These are phyloP conservation scores for Ooceraea biroi DNA, from an alignment of 1,140 invertebrate genomes.

Conservation along the genomic window DNA sequence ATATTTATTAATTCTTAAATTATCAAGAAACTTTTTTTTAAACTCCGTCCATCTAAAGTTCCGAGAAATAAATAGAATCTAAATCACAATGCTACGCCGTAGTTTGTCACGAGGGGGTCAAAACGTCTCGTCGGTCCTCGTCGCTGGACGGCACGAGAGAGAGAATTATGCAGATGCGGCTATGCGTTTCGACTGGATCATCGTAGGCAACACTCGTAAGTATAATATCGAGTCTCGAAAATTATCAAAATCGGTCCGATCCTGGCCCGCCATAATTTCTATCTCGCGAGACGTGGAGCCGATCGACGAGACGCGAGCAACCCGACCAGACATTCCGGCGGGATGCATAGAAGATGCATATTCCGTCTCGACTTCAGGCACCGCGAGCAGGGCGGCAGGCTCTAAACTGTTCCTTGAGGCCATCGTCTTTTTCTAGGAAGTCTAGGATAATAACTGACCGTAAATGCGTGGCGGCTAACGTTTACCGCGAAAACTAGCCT, in stretches of 20 bases:
- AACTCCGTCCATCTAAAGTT: no score
- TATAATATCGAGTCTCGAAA: conserved; percentile 71
- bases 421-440: conserved; percentile 69
- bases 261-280: conserved; percentile 61
- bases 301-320: conserved; percentile 46
- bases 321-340: conserved; percentile 5
- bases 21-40: no score
- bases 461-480: conserved; percentile 50
- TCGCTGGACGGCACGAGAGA: conserved; percentile 39
- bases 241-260: conserved; percentile 75
- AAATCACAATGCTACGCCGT: background rate
- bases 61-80: background rate
- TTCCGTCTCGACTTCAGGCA: conserved; percentile 57
- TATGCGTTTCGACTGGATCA: conserved; percentile 67
- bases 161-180: conserved; percentile 77
- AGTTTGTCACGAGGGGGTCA: conserved; percentile 48
- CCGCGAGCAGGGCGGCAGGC: conserved; percentile 21
- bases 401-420: conserved; percentile 69
- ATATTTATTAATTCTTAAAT: no score
- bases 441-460: conserved; percentile 62
- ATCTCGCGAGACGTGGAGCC: conserved; percentile 56
- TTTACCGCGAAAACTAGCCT: conserved; percentile 55
- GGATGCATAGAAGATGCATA: conserved; percentile 70
- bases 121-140: conserved; percentile 17
- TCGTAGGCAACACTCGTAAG: conserved; percentile 70